Base-by-base conservation (phyloP, 2,888 invertebrate species). In the Luperina nickerlii region DNA sequence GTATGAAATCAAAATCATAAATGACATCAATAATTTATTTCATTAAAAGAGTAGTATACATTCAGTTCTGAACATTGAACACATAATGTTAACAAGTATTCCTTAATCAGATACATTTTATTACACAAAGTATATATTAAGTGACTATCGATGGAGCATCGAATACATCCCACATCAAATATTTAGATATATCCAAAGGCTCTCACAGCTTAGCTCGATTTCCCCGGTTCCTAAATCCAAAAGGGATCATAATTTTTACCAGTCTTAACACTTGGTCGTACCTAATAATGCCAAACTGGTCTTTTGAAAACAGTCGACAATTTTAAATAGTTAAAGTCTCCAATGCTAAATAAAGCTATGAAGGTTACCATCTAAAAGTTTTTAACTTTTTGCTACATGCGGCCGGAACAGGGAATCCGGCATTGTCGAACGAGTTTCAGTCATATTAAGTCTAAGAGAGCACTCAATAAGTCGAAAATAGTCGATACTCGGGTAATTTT, bases 21-120 rank as follows among this genome's bases (percentile, higher is more conserved):
- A 65, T 68, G 45, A 83, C 83, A 81, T 81, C 54, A 77, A 80
- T 54, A 77, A 57, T 63, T 45, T 85, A 54, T 81, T 83, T 63
- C 13, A 81, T 75, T 71, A 62, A 60, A 80, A 83, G 78, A 67
- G 60, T 83, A 24, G 38, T 11, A 60, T 54, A 78, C 67, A 75
- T 79, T 80, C 38, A 74, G 65, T 84, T 80, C 24, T 15, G 48
- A 75, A 69, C 20, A 72, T 51, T 65, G 51, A 82, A 83, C 48
- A 74, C 62, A 68, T n/a, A n/a, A n/a, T n/a, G n/a, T 48, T 48
- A 66, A 27, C 7, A 48, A 63, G 13, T 57, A 82, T 48, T 42
- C 38, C 54, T 65, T 65, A 45, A 48, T 24, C 27, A 81, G 60
- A 68, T 57, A 69, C 68, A 69, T 80, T 81, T 62, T 51, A 80